A percentile compares a stretch with the other conserved stretches of the same genome.
These are phyloP conservation scores for Riparia riparia DNA, from an alignment of 2,113 vertebrate species.

Conservation along the genomic window DNA sequence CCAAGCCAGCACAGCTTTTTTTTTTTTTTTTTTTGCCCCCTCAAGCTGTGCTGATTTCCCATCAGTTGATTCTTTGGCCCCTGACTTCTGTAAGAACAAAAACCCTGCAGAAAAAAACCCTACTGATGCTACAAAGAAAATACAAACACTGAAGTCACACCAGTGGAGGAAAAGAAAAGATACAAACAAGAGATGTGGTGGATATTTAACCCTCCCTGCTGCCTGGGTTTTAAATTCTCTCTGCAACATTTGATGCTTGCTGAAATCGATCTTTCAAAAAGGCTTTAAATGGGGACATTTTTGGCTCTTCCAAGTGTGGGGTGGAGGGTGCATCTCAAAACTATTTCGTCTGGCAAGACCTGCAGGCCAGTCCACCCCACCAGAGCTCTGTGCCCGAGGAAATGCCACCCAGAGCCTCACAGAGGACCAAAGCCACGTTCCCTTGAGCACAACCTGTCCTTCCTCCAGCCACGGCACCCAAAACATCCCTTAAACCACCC, in stretches of 20 bases:
- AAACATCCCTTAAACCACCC: neutral
- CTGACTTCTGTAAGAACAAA: neutral
- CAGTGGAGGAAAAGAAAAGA: neutral
- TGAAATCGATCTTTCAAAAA: neutral
- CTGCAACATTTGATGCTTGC: neutral
- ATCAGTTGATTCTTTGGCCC: neutral
- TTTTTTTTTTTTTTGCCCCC: accelerated
- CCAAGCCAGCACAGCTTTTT: neutral
- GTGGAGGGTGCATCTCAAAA: neutral
- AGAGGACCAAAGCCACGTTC: neutral
- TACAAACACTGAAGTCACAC: neutral
- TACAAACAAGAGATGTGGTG: neutral
- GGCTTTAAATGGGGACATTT: neutral
- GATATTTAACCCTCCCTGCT: neutral
- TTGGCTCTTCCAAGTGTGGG: neutral
- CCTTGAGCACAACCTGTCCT: neutral
- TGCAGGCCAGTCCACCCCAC: neutral
- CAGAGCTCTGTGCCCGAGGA: neutral
- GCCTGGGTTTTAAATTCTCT: neutral
- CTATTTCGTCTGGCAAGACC: neutral
- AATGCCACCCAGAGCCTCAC: neutral
- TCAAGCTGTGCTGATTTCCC: neutral
- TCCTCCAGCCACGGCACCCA: neutral
- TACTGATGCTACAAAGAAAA: neutral
- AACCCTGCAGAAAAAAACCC: neutral